These are phyloP conservation scores for Lysandra bellargus DNA, from an alignment of 2,888 invertebrate species.

Conservation along the genomic window DNA sequence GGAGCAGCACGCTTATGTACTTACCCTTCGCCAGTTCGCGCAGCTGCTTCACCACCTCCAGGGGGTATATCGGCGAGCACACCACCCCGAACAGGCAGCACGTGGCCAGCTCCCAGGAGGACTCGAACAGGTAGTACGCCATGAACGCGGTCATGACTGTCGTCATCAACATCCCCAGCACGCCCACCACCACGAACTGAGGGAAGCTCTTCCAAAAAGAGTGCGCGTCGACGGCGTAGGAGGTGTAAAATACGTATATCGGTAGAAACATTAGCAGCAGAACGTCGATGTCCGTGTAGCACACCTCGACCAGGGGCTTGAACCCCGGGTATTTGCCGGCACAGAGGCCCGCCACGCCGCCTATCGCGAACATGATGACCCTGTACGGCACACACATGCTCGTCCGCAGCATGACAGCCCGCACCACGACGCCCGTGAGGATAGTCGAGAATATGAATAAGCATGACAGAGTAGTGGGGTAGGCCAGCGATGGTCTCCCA, in stretches of 20 bases:
- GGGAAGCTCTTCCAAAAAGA: constrained; percentile 67
- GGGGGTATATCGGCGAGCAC: constrained; percentile 68
- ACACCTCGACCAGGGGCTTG: constrained; percentile 60
- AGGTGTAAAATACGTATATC: constrained; percentile 63
- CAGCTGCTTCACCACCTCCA: constrained; percentile 65
- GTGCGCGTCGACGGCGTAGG: constrained; percentile 67
- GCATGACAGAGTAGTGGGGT: constrained; percentile 58
- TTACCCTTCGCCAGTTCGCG: constrained; percentile 66
- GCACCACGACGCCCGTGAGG: constrained; percentile 59
- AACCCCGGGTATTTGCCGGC: constrained; percentile 57
- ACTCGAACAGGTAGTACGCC: constrained; percentile 64
- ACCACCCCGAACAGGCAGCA: constrained; percentile 64
- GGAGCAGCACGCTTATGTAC: constrained; percentile 61
- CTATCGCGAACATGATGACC: constrained; percentile 66
- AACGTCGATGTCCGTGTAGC: constrained; percentile 61
- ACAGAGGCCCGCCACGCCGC: constrained; percentile 62
- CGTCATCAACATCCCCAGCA: constrained; percentile 60
- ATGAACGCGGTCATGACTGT: constrained; percentile 62
- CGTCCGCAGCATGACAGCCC: constrained; percentile 61
- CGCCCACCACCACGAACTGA: constrained; percentile 63
- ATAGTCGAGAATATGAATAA: constrained; percentile 61
- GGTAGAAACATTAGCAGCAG: constrained; percentile 60
- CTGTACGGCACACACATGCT: constrained; percentile 60
- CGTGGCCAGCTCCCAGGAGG: constrained; percentile 61
- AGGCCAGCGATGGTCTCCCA: constrained; percentile 52